A percentile compares a stretch with the other conserved stretches of the same genome.
phyloP scores from a whole-genome alignment of 2,797 vertebrate species.

The Pseudomugil gertrudae region DNA sequence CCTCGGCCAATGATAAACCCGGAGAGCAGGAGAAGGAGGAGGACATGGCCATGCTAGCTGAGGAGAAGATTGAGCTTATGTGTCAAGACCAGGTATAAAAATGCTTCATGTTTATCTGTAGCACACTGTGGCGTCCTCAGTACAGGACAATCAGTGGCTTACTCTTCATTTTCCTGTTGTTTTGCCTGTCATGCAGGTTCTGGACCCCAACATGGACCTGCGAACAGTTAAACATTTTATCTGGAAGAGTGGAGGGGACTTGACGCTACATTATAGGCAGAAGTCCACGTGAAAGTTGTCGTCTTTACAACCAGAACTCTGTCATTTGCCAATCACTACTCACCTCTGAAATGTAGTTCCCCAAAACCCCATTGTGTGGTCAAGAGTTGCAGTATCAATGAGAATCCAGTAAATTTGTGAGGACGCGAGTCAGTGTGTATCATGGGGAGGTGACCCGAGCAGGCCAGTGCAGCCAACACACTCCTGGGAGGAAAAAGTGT shows the following conservation, averaged over 20 bases:
- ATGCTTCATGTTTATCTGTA: not conserved
- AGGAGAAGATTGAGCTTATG: slow-evolving; percentile 98
- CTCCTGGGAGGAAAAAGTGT: slow-evolving; percentile 45
- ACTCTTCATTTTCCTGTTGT: not conserved
- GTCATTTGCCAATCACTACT: slow-evolving; percentile 81
- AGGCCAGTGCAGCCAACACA: slow-evolving; percentile 58
- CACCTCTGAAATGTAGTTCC: slow-evolving; percentile 76
- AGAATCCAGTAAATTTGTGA: slow-evolving; percentile 79
- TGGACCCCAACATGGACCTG: slow-evolving; percentile 99
- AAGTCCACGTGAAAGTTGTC: slow-evolving; percentile 91
- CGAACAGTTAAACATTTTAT: slow-evolving; percentile 99
- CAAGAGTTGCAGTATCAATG: slow-evolving; percentile 67
- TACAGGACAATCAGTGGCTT: not conserved
- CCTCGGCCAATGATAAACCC: slow-evolving; percentile 96
- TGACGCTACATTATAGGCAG: slow-evolving; percentile 98
- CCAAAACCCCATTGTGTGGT: slow-evolving; percentile 67
- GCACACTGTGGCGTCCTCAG: too few species aligned
- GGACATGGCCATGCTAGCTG: slow-evolving; percentile 94
- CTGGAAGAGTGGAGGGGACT: slow-evolving; percentile 98
- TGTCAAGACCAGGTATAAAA: slow-evolving; percentile 92
- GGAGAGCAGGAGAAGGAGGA: slow-evolving; percentile 98
- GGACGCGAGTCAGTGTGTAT: slow-evolving; percentile 70
- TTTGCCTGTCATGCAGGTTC: slow-evolving; percentile 81
- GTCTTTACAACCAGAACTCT: slow-evolving; percentile 67
- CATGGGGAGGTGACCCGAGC: slow-evolving; percentile 64